A percentile compares a stretch with the other conserved stretches of the same genome.
Conservation (phyloP, 2,888 invertebrate species). For the Cheilosia pagana region DNA sequence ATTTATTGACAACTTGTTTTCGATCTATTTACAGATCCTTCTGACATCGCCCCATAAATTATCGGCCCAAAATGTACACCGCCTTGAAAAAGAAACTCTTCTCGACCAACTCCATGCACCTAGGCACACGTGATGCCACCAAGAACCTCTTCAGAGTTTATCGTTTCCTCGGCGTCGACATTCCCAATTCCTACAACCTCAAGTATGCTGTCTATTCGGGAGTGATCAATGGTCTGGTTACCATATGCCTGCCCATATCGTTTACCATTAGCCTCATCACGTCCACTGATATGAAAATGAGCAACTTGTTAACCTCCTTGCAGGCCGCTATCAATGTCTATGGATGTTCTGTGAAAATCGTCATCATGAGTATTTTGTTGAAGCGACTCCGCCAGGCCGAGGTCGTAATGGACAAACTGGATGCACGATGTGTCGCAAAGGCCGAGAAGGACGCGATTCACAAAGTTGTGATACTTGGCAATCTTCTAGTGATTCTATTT, state of each 20-base stretch:
- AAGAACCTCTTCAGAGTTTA: conserved; percentile 67
- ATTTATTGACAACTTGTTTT: too few relatives aligned
- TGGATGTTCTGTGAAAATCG: conserved; percentile 69
- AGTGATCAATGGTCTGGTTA: conserved; percentile 56
- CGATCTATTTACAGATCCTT: too few relatives aligned
- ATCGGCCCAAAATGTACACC: too few relatives aligned
- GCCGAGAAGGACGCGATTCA: conserved; percentile 68
- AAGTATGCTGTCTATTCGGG: conserved; percentile 54
- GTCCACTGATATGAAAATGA: conserved; percentile 66
- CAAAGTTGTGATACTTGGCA: conserved; percentile 63
- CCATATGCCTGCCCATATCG: conserved; percentile 68
- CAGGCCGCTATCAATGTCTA: conserved; percentile 75
- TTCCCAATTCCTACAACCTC: conserved; percentile 47
- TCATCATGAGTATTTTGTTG: conserved; percentile 62
- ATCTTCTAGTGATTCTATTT: conserved; percentile 75
- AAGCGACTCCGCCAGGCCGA: conserved; percentile 60
- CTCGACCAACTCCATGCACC: too few relatives aligned
- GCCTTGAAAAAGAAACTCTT: too few relatives aligned
- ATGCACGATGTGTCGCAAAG: conserved; percentile 70
- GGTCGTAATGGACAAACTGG: conserved; percentile 69
- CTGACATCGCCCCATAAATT: too few relatives aligned
- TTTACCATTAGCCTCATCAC: conserved; percentile 71
- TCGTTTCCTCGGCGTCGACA: conserved; percentile 69
- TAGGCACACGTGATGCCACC: conserved; percentile 47
- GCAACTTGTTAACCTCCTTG: conserved; percentile 70